Base-by-base conservation (phyloP, 2,113 vertebrate genomes). In the Phoxinus phoxinus region DNA sequence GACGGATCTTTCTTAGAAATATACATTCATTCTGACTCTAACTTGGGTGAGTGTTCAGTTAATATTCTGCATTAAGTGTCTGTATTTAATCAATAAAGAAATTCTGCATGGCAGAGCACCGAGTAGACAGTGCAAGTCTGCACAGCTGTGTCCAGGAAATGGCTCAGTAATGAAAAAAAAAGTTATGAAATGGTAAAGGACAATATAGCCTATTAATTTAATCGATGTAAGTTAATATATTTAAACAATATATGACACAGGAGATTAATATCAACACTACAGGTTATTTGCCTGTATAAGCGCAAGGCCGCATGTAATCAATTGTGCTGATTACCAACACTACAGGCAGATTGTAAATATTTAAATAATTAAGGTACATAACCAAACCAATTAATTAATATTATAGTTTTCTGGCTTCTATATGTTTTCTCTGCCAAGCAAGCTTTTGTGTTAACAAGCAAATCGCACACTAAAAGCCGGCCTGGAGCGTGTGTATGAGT, bases 81-180 rank as follows among this genome's bases (percentile, higher is more conserved):
- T 63, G 4, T 30, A 44, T 44, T 27, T 19, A 63, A 46, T 15
- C 37, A 0, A 59, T n/a, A 41, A 79, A 41, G 0, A 15, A 15
- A 27, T 27, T 25, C 30, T 12, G 15, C 23, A 21, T 41, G 56
- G 44, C 17, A 44, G 21, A 59, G 58, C 21, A 59, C 41, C 2
- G 35, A 56, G 4, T 10, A 30, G 2, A 46, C 37, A 77, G 44
- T 81, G 25, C 19, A 23, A 48, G 59, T 63, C 21, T 78, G 32
- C 67, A 6, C 65, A 27, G 63, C 27, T 71, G 25, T 86, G 71
- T 75, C 46, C 81, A 85, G 81, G 87, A 86, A 88, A 84, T 84
- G 53, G 56, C 56, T 56, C 59, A 19, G 59, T 75, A 75, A 23
- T 35, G 23, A 10, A 21, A 37, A 17, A 41, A 25, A 2, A 25